Evolutionary conservation across 1,140 invertebrate species (phyloP), one percentile per base, ranked within the genome.

Genomic region (Atopsyche davidsoni): DNA sequence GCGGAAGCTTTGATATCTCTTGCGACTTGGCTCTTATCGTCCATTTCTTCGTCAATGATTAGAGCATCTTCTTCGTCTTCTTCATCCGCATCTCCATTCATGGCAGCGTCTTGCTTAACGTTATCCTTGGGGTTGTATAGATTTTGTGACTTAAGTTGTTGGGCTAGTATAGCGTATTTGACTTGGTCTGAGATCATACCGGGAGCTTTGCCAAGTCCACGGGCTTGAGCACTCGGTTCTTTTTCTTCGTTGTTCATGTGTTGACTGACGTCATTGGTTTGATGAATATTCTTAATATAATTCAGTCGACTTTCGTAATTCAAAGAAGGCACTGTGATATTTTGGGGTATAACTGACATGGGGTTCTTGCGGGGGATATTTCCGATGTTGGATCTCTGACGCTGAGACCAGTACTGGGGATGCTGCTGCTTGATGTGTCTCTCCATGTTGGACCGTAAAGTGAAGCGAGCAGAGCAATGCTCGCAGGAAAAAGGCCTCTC

Each of bases 351-450:
- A 23, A 58, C 23, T 3, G 52, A 52, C 13, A 52, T 25, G 11
- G 57, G 52, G 31, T 24, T 50, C 31, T 58, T 58, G 21, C 53
- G 25, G 2, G 57, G 52, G 11, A 58, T n/a, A 36, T 14, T 55
- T 13, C 57, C 57, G 64, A 64, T 6, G 68, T 71, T 3, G 32
- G 64, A 68, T 50, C 81, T 72, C 53, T 87, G 84, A 35, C 86
- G 70, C 46, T 88, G 84, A 38, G 82, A 86, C 86, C 89, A 93
- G 56, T 80, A 82, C 41, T 91, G 85, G 0, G 90, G 90, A 73
- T 95, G 92, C 59, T 94, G 91, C 59, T 93, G 89, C 63, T 95
- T 95, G 0, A 94, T 87, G 53, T 96, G 92, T 1, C 91, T 72
- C 66, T 95, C 91, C 89, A 94, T 94, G 61, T 94, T 94, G 4